Percentiles rank a stretch among this genome's conserved stretches.
These are phyloP conservation scores for Chloebia gouldiae DNA, from an alignment of 2,113 vertebrate genomes.

Conservation along the genomic window DNA sequence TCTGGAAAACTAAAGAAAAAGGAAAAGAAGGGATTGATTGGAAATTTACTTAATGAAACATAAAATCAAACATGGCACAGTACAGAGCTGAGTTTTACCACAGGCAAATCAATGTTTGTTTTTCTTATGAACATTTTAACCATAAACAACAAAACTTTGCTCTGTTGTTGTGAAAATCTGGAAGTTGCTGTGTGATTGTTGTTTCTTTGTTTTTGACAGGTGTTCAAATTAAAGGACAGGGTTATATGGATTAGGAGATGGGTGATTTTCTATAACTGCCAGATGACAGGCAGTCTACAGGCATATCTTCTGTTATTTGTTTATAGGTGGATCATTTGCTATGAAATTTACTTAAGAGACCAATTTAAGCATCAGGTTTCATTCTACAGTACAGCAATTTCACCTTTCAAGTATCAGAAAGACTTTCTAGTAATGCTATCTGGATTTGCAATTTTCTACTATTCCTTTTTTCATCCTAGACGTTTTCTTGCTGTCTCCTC, in stretches of 20 bases:
- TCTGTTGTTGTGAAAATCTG: neutral
- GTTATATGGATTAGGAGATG: fast-evolving
- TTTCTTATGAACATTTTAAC: neutral
- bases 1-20: neutral
- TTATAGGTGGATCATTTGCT: neutral
- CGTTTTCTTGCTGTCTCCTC: neutral
- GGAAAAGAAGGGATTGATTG: neutral
- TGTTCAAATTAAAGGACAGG: neutral
- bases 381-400: neutral
- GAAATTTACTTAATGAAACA: neutral
- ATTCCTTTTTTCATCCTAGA: neutral
- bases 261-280: neutral
- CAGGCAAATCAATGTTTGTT: neutral
- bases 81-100: neutral
- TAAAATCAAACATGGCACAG: neutral
- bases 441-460: neutral
- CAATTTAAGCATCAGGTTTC: neutral
- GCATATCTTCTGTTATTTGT: neutral
- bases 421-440: neutral
- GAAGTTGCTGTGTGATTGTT: neutral
- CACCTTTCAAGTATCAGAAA: neutral
- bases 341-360: neutral
- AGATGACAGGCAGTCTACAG: neutral
- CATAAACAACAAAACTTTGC: neutral
- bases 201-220: neutral